These are phyloP conservation scores for Zonotrichia albicollis DNA, from an alignment of 2,797 vertebrate genomes.

Conservation along the genomic window DNA sequence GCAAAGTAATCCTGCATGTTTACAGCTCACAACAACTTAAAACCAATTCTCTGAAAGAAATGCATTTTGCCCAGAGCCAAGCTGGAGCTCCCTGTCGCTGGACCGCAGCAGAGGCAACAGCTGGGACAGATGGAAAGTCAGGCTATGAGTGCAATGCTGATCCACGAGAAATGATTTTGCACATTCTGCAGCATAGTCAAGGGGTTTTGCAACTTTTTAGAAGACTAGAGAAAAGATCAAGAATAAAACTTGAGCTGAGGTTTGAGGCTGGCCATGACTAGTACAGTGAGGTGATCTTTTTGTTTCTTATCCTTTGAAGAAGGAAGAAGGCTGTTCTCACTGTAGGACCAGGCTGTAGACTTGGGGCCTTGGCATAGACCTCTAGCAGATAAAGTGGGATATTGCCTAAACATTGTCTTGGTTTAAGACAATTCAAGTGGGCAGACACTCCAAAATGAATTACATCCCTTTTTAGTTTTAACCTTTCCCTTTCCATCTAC, in stretches of 20 bases:
- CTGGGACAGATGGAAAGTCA: background rate
- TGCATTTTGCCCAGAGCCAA: background rate
- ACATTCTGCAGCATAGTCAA: background rate
- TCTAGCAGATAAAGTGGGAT: background rate
- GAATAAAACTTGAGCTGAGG: background rate
- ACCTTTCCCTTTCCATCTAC: background rate
- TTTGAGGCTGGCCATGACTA: background rate
- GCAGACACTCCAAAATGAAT: rapidly evolving
- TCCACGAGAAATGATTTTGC: background rate
- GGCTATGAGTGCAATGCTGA: background rate
- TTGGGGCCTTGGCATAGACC: background rate
- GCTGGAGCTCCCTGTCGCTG: rapidly evolving
- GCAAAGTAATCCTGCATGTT: background rate
- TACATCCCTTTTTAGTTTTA: background rate
- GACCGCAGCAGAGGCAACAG: background rate
- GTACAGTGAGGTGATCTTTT: background rate
- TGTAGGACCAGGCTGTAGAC: background rate
- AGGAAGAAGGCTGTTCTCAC: background rate
- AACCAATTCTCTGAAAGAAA: background rate
- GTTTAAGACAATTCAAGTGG: background rate
- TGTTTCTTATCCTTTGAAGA: background rate
- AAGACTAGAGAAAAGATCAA: background rate
- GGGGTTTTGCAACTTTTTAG: background rate
- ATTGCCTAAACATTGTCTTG: background rate
- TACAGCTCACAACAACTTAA: background rate